Base-by-base conservation (phyloP, 2,797 vertebrate species). In the Rhyacichthys aspro region DNA sequence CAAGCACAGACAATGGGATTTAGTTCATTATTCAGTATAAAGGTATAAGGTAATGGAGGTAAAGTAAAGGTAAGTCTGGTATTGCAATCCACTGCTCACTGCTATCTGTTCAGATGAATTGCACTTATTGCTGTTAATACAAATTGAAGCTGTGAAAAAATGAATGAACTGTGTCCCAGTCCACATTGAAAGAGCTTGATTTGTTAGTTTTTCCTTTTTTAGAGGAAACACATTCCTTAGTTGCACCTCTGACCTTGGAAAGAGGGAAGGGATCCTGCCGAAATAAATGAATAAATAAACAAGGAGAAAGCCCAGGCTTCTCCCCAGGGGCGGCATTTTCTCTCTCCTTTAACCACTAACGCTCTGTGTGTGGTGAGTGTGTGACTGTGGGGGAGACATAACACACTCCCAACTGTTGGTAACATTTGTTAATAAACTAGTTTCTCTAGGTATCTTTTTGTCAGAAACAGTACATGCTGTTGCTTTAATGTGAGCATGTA, bases 221-320 rank as follows among this genome's bases (percentile, higher is more conserved):
- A 42, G 80, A 85, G 81, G 83, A 86, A 86, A 86, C 83, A 79
- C 89, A 91, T 91, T 91, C 89, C 82, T 86, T 44, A 43, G 70
- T 59, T 53, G 47, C 74, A 88, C 87, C 80, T 84, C 63, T 91
- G 88, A 89, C 88, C 88, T 77, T 62, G 66, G 62, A 85, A 59
- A 79, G 74, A 85, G 62, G 42, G 72, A 76, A 66, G 59, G 70
- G 70, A 88, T 86, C 73, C 74, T 78, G 63, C 70, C 80, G 81
- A 86, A 86, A 83, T 79, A 83, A 82, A 82, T 68, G 70, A 68
- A 87, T 82, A 88, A 89, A 89, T 85, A 88, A 90, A 88, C 68
- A 70, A 47, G 53, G 59, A 81, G 58, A 72, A 80, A 67, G 61
- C 63, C 59, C 72, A 74, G 77, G 55, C 79, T 46, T 64, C 55